Evolutionary conservation across 1,140 invertebrate species (phyloP), one percentile per base, ranked within the genome.

Genomic region (Drosophila kanapiae): DNA sequence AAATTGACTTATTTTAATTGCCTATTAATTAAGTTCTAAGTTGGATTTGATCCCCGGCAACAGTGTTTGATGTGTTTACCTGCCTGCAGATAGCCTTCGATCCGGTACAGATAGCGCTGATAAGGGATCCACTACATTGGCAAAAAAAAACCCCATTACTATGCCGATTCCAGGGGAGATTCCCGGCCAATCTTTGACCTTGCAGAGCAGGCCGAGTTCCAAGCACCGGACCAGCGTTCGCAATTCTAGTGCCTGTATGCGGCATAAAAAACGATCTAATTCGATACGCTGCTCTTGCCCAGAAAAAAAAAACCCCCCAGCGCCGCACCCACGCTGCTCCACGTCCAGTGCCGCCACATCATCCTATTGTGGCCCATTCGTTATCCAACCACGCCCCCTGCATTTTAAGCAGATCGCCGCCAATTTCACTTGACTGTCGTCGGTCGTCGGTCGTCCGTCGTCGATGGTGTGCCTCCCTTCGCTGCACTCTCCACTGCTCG

Each of bases 361-460:
- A 27, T 35, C 65, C 65, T 14, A 69, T 69, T 69, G 37, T n/a
- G 42, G 68, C 35, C 33, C 33, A 47, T 33, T 69, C 23, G 49
- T 48, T 70, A 37, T 56, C 51, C 68, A 71, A 57, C 64, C 68
- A 70, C 65, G 65, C 42, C 67, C 42, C 69, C 29, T 43, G 72
- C 54, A 59, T 76, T 76, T 76, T 48, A 68, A 77, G 74, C 74
- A 77, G 63, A 38, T 56, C 53, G 23, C 51, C 72, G 58, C 29
- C 53, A 75, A 75, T 63, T 74, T 45, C 37, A 49, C 45, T 59
- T 37, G 47, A 31, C 27, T 35, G 29, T 59, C 23, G 35, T 40
- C 37, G 37, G 37, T 31, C 31, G 31, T 47, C n/a, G 16, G 16
- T 27, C n/a, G 31, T 47, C n/a, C 13, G 16, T 27, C n/a, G 16